Conservation (phyloP, 2,113 vertebrate genomes). For the Thryonomys swinderianus region DNA sequence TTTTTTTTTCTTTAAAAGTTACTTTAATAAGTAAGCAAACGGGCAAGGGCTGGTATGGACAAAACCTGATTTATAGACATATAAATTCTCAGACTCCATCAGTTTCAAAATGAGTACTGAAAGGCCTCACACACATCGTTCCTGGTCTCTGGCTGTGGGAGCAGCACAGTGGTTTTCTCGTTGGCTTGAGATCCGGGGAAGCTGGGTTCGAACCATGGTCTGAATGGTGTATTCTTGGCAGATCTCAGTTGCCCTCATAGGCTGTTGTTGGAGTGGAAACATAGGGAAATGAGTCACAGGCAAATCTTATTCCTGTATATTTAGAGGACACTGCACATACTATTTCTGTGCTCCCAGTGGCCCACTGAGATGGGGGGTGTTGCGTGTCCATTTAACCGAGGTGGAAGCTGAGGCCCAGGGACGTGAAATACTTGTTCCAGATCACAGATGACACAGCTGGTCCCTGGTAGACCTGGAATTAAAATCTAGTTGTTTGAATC, state of each 20-base stretch:
- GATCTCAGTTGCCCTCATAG: background rate
- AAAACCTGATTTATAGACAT: background rate
- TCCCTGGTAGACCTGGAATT: background rate
- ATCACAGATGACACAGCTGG: background rate
- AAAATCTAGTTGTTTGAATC: background rate
- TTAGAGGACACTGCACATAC: background rate
- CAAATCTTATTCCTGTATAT: background rate
- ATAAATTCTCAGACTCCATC: background rate
- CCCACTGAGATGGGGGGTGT: background rate
- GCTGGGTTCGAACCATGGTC: background rate
- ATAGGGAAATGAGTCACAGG: background rate
- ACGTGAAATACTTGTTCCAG: background rate
- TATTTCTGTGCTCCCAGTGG: background rate
- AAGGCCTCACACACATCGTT: background rate
- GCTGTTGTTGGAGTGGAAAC: background rate
- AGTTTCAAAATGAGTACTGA: slow-evolving; percentile 3
- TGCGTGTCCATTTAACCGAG: background rate
- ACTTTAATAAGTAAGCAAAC: background rate
- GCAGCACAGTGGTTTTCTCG: background rate
- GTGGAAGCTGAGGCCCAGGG: background rate
- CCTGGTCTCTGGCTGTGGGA: rapidly evolving
- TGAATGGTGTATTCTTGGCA: background rate
- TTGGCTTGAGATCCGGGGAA: background rate
- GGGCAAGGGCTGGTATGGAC: background rate
- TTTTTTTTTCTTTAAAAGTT: background rate